Percentiles rank a stretch among this genome's conserved stretches.
Evolutionary conservation across 2,113 vertebrate genomes (phyloP).

Genomic region (Apistogramma diplotaenia): DNA sequence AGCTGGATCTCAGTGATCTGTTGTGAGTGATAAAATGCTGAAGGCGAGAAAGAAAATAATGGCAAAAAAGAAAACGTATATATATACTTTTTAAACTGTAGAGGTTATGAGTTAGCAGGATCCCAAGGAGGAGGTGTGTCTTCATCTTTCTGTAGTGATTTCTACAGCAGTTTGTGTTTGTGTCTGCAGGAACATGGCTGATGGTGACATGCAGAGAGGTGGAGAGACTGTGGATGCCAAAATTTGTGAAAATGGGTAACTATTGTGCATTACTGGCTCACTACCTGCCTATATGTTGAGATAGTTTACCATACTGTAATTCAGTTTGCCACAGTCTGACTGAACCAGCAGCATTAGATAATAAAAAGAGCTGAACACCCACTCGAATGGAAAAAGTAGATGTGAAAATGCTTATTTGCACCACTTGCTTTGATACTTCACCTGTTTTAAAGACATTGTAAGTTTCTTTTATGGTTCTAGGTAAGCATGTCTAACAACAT

Average conservation of each 20-base stretch:
- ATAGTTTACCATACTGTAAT: background rate
- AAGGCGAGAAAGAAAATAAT: background rate
- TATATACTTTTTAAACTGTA: background rate
- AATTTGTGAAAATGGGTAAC: background rate
- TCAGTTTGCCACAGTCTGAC: background rate
- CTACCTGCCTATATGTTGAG: background rate
- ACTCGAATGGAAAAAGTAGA: background rate
- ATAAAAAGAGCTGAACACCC: background rate
- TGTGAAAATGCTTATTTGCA: background rate
- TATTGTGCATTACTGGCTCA: background rate
- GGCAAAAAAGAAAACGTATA: background rate
- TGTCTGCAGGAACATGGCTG: conserved; percentile 48
- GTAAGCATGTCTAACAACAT: background rate
- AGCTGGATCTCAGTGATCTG: background rate
- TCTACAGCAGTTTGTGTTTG: background rate
- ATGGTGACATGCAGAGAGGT: background rate
- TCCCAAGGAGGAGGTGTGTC: background rate
- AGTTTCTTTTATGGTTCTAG: background rate
- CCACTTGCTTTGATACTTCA: background rate
- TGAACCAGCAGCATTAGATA: background rate
- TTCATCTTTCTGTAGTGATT: background rate
- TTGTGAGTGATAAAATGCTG: background rate
- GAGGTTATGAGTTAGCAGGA: background rate
- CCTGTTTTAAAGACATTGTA: background rate
- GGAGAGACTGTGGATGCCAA: conserved; percentile 14